Evolutionary conservation across 2,113 vertebrate genomes (phyloP), one percentile per base, ranked within the genome.

Genomic region (Neogale vison): DNA sequence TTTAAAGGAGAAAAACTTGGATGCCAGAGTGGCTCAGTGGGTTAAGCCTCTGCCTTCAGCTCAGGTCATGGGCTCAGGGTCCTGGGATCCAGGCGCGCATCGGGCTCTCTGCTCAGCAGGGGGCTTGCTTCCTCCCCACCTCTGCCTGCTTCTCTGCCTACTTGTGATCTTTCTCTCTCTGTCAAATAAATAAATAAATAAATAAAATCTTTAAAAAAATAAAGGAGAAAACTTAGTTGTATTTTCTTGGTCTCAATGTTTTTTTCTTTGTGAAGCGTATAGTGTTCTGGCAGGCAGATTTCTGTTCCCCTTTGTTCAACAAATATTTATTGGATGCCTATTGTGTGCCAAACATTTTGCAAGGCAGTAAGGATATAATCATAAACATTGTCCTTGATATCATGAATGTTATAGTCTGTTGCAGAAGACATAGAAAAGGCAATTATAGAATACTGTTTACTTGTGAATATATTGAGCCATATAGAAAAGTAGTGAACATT

Each of bases 301-400:
- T 93, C 63, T n/a, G 67, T 74, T 84, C 67, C 57, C 24, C 47
- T 93, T 50, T 87, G 26, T 71, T 87, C 12, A 92, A 61, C 31
- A 90, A 39, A 61, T 93, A 92, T 80, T 95, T 95, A 80, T 50
- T 97, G 47, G 34, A 52, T 76, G 59, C 42, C 84, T 50, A 93
- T 14, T 52, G 12, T 84, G 23, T 93, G n/a, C 42, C 26, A 79
- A 45, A 84, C 65, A 85, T 77, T 89, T 42, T 88, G 34, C 21
- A 81, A 76, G 57, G 12, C n/a, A 69, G 24, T 39, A 11, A 95
- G 57, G 20, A 84, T 88, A 42, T 89, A 85, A 63, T 96, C 59
- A 67, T 95, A 88, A 97, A 26, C 13, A 52, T 45, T 69, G 12
- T 79, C 34, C 52, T 94, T 65, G 45, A 87, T n/a, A 5, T 83